Evolutionary conservation across 2,797 vertebrate species (phyloP), one percentile per base, ranked within the genome.

Genomic region (Typhlichthys subterraneus): DNA sequence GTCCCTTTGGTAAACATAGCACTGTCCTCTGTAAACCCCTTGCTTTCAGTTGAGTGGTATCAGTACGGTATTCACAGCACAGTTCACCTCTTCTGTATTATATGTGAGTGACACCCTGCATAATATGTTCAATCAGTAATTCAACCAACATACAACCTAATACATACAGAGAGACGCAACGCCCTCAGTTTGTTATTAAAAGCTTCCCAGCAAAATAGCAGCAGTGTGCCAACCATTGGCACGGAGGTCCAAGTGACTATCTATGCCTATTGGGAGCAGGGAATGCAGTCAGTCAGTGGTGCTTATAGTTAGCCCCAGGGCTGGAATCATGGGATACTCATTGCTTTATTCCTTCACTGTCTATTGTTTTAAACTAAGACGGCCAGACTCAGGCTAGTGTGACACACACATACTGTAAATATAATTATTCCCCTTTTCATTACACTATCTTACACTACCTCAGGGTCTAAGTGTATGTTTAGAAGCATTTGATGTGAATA

Each of bases 1-100:
- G 81, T 99, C 97, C 1, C 94, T 99, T 82, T 98, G 97, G 97
- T 99, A 92, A 0, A 66, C 57, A 38, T 1, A 15, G 8, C 8
- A 29, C 19, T 12, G 2, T 14, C 23, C 33, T 19, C 45, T 53
- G 19, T 23, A 23, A 23, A 23, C 19, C 2, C 19, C 19, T 17
- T 5, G 59, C 56, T 50, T 15, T 65, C 14, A 23, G 0, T 57
- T 49, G 11, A 48, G 46, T 48, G 1, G 11, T 12, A 8, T 12
- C 2, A 48, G 9, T 48, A 48, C 2, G 12, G 11, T 12, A n/a
- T 48, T 48, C 4, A 48, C 46, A 12, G 46, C 12, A 48, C 46
- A 46, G 33, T 38, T 6, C 33, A 8, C 5, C 8, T 38, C 5
- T 38, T 38, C 33, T 38, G 0, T 38, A 38, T 6, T 38, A 8